Evolutionary conservation across 2,888 invertebrate genomes (phyloP), one percentile per base, ranked within the genome.

Genomic region (Boloria euphrosyne): DNA sequence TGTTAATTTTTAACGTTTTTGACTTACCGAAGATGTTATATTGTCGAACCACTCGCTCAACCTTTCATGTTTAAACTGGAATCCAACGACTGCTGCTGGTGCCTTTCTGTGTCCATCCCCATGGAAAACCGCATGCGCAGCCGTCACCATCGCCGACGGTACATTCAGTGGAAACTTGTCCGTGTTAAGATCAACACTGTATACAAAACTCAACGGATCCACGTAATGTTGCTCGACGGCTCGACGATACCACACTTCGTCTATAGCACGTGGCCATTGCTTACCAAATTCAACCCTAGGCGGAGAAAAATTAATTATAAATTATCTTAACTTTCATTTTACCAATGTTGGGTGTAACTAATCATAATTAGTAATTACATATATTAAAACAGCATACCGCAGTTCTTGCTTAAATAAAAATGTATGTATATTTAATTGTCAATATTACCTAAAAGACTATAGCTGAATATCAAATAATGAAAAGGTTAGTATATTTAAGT

Each of bases 221-320:
- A 95, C 91, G 79, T 95, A 95, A 85, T 97, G 95, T 76, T 97
- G 97, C 74, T 97, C 97, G 0, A 98, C 97, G 0, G 98, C 97
- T 14, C 97, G 93, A 70, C 95, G 95, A 82, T 98, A 98, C 97
- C 97, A 98, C 17, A 96, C 93, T 83, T 98, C 97, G 80, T 98
- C 97, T 57, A 96, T 97, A 1, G 97, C 95, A 57, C 94, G 93
- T 5, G 95, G 95, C 86, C 96, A 95, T 62, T 94, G 92, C 71
- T 95, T 94, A 69, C 96, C 95, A 78, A 97, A 97, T 76, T 93
- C 93, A 52, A 94, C 94, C 61, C 96, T 96, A 44, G 10, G 7
- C 10, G 10, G 2, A 10, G 10, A 0, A 38, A 38, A 38, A 38
- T 10, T 10, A 38, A 38, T 10, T 31, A 31, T 6, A 6, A 27